Base-by-base conservation (phyloP, 30 jellyfish, hydroid and myxozoan species). In the Haliclystus octoradiatus region DNA sequence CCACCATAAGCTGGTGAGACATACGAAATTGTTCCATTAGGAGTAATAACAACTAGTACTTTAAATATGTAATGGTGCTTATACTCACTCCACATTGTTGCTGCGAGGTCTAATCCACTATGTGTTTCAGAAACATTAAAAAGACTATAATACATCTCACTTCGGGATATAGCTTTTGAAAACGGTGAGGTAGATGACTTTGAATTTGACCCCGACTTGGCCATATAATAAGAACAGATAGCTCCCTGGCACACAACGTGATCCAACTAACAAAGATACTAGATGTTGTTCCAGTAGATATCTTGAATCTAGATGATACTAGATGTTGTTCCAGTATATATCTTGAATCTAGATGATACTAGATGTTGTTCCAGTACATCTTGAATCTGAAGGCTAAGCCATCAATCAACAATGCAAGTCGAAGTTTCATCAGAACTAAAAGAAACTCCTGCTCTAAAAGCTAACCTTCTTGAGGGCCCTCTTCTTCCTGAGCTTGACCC, bases 41-140 rank as follows among this genome's bases (percentile, higher is more conserved):
- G 93, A 9, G 93, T 78, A 5, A 78, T 72, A 2, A 47, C 85
- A 28, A 78, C 67, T 13, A 78, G 27, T 4, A 47, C 31, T 31
- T 63, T 75, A 22, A 72, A 22, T 3, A 69, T 72, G 49, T 57
- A 26, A 28, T 64, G 52, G 72, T 64, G 81, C 53, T 74, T 74
- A 72, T 64, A 75, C 1, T 75, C n/a, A 28, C 81, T 63, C 80
- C 72, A 75, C 23, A 50, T 32, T 4, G 75, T 1, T 2, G 77
- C 91, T 7, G 66, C 78, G 31, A 69, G 31, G 5, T 68, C 77
- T 0, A 67, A 69, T 28, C 85, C 26, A 2, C 76, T 12, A 19
- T 84, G 91, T n/a, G 91, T 77, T 35, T 68, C 91, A 1, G 57
- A 28, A 35, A 35, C 82, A 72, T 83, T 4, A 89, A n/a, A 50